A percentile compares a stretch with the other conserved stretches of the same genome.
These are phyloP conservation scores for Rousettus leschenaultii DNA, from an alignment of 2,113 vertebrate genomes.

Conservation along the genomic window DNA sequence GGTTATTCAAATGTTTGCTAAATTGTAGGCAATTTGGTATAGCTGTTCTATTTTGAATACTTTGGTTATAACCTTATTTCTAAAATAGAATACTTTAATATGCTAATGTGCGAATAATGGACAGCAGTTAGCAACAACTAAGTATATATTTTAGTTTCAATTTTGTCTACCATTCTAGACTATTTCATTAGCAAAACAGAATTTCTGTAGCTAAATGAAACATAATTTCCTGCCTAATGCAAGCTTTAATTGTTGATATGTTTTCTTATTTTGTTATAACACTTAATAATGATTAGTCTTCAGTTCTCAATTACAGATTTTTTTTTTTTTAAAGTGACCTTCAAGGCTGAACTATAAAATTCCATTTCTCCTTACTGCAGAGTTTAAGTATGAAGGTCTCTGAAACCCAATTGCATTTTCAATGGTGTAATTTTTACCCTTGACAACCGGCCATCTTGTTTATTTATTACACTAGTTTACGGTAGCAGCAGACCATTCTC, in stretches of 20 bases:
- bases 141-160: conserved; percentile 43
- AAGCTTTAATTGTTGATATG: conserved; percentile 46
- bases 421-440: conserved; percentile 72
- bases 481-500: conserved; percentile 65
- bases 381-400: conserved; percentile 48
- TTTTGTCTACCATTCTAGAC: neutral
- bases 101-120: neutral
- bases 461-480: conserved; percentile 77
- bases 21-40: neutral
- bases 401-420: conserved; percentile 69
- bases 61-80: neutral
- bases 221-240: conserved; percentile 44
- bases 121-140: neutral
- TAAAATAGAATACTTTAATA: neutral
- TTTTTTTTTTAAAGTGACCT: conserved; percentile 1
- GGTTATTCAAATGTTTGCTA: neutral
- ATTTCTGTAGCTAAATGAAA: conserved; percentile 52
- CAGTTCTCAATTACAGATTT: conserved; percentile 57
- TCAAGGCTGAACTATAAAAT: conserved; percentile 59
- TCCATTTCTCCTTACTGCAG: conserved; percentile 48
- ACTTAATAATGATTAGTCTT: conserved; percentile 65
- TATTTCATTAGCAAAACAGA: conserved; percentile 40
- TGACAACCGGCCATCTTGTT: conserved; percentile 77
- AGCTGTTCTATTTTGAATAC: neutral
- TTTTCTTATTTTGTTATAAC: conserved; percentile 62